These are phyloP conservation scores for Castor canadensis DNA, from an alignment of 2,113 vertebrate genomes.

Conservation along the genomic window DNA sequence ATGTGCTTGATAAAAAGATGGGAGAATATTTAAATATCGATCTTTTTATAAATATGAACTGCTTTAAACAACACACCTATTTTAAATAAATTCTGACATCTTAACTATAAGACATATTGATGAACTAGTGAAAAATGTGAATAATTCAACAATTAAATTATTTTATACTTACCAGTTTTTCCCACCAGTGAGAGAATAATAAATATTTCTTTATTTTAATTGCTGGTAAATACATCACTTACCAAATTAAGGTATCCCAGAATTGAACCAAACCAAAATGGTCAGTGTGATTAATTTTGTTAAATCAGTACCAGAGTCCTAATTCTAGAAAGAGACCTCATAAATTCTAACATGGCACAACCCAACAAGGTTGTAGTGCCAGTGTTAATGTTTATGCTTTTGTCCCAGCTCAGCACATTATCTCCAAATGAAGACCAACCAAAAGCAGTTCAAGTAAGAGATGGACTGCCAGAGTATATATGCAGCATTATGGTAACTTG, in stretches of 20 bases:
- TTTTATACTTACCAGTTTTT: slow-evolving; percentile 32
- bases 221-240: slow-evolving; percentile 30
- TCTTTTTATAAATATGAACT: neutral
- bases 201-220: slow-evolving; percentile 59
- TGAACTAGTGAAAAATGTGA: slow-evolving; percentile 83
- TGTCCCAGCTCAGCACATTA: slow-evolving; percentile 19
- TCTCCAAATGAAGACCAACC: slow-evolving; percentile 30
- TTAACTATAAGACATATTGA: slow-evolving; percentile 51
- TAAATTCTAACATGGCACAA: slow-evolving; percentile 34
- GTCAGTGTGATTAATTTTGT: slow-evolving; percentile 60
- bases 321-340: slow-evolving; percentile 40
- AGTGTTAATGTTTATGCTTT: slow-evolving; percentile 48
- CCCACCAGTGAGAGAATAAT: slow-evolving; percentile 45
- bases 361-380: slow-evolving; percentile 40
- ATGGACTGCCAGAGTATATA: neutral
- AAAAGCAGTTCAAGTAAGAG: neutral
- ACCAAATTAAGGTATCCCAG: slow-evolving; percentile 54
- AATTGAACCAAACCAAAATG: slow-evolving; percentile 58
- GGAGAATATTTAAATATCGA: slow-evolving; percentile 23
- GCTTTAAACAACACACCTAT: neutral
- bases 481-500: neutral
- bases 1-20: slow-evolving; percentile 27
- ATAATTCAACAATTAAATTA: slow-evolving; percentile 79
- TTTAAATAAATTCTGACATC: slow-evolving; percentile 32
- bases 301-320: slow-evolving; percentile 54